A percentile compares a stretch with the other conserved stretches of the same genome.
These are phyloP conservation scores for Sternotherus odoratus DNA, from an alignment of 2,797 vertebrate genomes.

Conservation along the genomic window DNA sequence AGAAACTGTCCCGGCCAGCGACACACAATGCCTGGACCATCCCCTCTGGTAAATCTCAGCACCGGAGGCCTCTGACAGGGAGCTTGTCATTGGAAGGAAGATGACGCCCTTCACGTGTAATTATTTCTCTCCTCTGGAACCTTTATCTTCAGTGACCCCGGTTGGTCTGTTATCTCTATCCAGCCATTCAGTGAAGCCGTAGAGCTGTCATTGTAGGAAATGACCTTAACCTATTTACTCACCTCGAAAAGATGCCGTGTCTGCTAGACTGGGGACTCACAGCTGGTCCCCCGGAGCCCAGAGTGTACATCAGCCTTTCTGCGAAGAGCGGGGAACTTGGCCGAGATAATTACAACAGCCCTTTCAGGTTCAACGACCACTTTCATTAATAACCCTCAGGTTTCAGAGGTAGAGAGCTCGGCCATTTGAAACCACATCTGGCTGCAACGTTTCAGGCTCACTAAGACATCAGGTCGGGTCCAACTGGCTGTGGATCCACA, in stretches of 20 bases:
- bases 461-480: slow-evolving; percentile 52
- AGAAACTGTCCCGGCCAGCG: neutral
- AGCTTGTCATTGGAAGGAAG: neutral
- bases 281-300: neutral
- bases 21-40: neutral
- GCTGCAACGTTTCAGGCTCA: slow-evolving; percentile 36
- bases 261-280: fast-evolving
- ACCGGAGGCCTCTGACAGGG: neutral
- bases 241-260: neutral
- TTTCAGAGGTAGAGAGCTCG: slow-evolving; percentile 58
- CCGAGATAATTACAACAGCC: slow-evolving; percentile 53
- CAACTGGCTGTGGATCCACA: slow-evolving; percentile 1
- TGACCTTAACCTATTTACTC: slow-evolving; percentile 35
- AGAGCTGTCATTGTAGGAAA: slow-evolving; percentile 22
- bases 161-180: slow-evolving; percentile 51
- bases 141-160: neutral
- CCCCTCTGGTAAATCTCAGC: fast-evolving
- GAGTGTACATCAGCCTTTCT: fast-evolving
- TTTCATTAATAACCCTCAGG: slow-evolving; percentile 64
- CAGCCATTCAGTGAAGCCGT: neutral
- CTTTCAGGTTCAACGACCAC: slow-evolving; percentile 53
- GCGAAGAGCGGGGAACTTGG: slow-evolving; percentile 4
- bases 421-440: slow-evolving; percentile 55
- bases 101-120: neutral
- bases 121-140: neutral